Base-by-base conservation (phyloP, 2,888 invertebrate species). In the Eupithecia pulchellata region DNA sequence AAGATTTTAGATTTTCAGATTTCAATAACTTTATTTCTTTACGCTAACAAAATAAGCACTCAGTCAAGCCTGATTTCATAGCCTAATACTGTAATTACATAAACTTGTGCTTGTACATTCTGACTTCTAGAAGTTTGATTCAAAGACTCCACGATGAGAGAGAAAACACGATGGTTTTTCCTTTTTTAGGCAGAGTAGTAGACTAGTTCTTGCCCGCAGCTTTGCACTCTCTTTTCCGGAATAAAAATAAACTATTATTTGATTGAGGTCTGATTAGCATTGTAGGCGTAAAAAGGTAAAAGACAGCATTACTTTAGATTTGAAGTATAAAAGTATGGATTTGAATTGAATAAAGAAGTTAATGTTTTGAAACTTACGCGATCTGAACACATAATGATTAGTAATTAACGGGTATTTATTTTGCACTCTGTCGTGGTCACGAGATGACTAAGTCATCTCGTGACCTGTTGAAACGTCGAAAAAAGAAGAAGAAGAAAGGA, bases 31-130 rank as follows among this genome's bases (percentile, higher is more conserved):
- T n/a, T n/a, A n/a, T n/a, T n/a, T n/a, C n/a, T n/a, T n/a, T n/a
- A n/a, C n/a, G n/a, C n/a, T n/a, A n/a, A n/a, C n/a, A n/a, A n/a
- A n/a, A n/a, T n/a, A n/a, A n/a, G n/a, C n/a, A n/a, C n/a, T n/a
- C n/a, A n/a, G n/a, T n/a, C n/a, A n/a, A n/a, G n/a, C n/a, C n/a
- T n/a, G n/a, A n/a, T n/a, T n/a, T n/a, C n/a, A n/a, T n/a, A n/a
- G n/a, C n/a, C n/a, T n/a, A n/a, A n/a, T 42, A 42, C 39, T 39
- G 39, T 39, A 42, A 42, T n/a, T n/a, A 42, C 42, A 42, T 42
- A 2, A 17, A 17, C 36, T 4, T 17, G 39, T 17, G 17, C 4
- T 1, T 1, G 17, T 39, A 39, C 6, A 39, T 39, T 39, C 14
- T 39, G 39, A n/a, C 17, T 6, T 39, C 2, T 14, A 39, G 39